Evolutionary conservation across 2,797 vertebrate genomes (phyloP).

Genomic region (Myripristis murdjan): DNA sequence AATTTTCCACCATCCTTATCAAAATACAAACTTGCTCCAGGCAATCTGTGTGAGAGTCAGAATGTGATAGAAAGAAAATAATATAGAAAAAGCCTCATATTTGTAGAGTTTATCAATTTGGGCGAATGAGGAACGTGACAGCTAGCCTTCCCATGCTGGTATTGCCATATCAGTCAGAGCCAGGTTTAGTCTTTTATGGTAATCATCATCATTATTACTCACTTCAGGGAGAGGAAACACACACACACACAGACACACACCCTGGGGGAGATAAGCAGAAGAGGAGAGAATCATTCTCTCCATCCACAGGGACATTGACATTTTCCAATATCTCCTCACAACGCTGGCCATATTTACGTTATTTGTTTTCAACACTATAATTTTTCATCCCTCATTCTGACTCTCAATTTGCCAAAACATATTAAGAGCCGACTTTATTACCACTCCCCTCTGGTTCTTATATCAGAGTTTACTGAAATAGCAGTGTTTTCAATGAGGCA

Average conservation of each 20-base stretch:
- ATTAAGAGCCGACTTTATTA: constrained; percentile 36
- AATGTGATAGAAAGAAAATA: constrained; percentile 55
- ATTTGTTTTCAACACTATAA: constrained; percentile 51
- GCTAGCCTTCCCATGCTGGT: constrained; percentile 29
- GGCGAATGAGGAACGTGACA: constrained; percentile 14
- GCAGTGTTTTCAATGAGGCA: not conserved
- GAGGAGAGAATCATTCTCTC: constrained; percentile 40
- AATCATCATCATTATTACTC: constrained; percentile 63
- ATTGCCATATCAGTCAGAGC: constrained; percentile 54
- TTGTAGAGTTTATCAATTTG: constrained; percentile 49
- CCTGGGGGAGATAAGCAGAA: constrained; percentile 22
- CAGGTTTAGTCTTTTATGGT: constrained; percentile 57
- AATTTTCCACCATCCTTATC: constrained; percentile 53
- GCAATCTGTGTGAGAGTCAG: constrained; percentile 46
- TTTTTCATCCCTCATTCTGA: constrained; percentile 34
- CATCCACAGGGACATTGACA: constrained; percentile 43
- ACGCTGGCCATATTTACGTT: constrained; percentile 32
- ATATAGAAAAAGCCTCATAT: constrained; percentile 52
- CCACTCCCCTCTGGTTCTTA: constrained; percentile 14
- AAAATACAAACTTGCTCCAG: constrained; percentile 48
- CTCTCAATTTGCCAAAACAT: constrained; percentile 12
- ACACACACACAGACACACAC: constrained; percentile 22
- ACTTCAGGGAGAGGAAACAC: constrained; percentile 35
- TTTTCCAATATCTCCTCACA: constrained; percentile 60
- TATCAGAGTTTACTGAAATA: constrained; percentile 9